Evolutionary conservation across 2,113 vertebrate genomes (phyloP).

Genomic region (Ginglymostoma cirratum): DNA sequence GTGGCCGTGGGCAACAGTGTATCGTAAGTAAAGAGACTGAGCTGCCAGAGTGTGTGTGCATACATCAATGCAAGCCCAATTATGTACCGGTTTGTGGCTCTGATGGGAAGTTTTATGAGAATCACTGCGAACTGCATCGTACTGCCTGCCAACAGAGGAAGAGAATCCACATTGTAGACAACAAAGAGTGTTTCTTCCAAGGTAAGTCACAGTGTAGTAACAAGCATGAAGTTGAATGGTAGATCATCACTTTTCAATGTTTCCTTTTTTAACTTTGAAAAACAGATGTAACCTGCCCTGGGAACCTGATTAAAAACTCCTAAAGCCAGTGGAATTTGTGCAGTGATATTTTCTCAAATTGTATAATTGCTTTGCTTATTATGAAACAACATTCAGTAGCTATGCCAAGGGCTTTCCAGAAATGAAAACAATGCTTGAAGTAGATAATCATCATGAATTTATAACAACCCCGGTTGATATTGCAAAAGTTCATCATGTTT

Average conservation of each 20-base stretch:
- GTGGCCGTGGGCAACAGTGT: conserved; percentile 71
- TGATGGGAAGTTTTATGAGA: conserved; percentile 82
- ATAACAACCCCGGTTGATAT: neutral
- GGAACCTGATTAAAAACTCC: neutral
- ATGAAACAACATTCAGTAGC: neutral
- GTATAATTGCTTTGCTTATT: neutral
- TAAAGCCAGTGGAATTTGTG: neutral
- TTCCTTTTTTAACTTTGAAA: neutral
- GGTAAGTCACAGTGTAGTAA: conserved; percentile 56
- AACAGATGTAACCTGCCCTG: neutral
- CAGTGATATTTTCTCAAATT: neutral
- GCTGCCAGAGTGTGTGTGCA: conserved; percentile 69
- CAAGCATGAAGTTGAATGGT: neutral
- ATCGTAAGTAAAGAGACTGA: conserved; percentile 58
- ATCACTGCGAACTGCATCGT: conserved; percentile 85
- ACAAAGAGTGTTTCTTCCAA: conserved; percentile 93
- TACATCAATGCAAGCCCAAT: conserved; percentile 68
- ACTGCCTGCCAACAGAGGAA: conserved; percentile 75
- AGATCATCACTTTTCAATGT: neutral
- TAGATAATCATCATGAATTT: neutral
- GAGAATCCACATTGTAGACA: conserved; percentile 69
- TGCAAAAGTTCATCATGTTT: neutral
- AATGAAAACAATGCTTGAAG: neutral
- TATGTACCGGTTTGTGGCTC: conserved; percentile 88
- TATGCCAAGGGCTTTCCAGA: neutral